Evolutionary conservation across 2,888 invertebrate genomes (phyloP).

Genomic region (Incurvaria masculella): DNA sequence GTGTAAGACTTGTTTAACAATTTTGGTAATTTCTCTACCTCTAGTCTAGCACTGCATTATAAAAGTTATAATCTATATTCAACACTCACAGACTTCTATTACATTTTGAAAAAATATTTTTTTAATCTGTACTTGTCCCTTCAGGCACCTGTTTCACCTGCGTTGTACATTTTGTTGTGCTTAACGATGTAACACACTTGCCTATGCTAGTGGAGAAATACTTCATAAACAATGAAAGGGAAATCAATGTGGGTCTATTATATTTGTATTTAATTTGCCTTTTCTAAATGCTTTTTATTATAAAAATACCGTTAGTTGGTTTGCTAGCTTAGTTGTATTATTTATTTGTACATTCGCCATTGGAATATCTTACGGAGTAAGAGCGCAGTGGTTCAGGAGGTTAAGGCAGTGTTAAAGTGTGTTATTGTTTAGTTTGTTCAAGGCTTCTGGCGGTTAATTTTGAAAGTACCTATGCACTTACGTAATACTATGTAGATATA

Average conservation of each 20-base stretch:
- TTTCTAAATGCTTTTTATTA: background rate
- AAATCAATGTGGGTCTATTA: slow-evolving; percentile 47
- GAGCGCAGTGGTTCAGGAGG: background rate
- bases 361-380: slow-evolving; percentile 15
- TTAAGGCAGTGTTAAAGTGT: background rate
- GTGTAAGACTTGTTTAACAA: background rate
- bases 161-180: background rate
- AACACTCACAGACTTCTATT: background rate
- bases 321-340: slow-evolving; percentile 12
- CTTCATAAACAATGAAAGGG: no score
- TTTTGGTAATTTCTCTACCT: background rate
- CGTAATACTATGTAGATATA: no score
- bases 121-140: background rate
- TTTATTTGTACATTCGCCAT: slow-evolving; percentile 48
- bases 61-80: background rate
- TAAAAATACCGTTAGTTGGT: background rate
- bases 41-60: background rate
- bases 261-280: slow-evolving; percentile 26
- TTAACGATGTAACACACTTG: no score
- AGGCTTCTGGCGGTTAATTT: background rate
- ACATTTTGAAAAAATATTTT: background rate
- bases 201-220: no score
- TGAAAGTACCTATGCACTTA: background rate
- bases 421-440: background rate
- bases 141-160: background rate